Evolutionary conservation across 2,888 invertebrate genomes (phyloP), one percentile per base, ranked within the genome.

Genomic region (Drosophila siamana): DNA sequence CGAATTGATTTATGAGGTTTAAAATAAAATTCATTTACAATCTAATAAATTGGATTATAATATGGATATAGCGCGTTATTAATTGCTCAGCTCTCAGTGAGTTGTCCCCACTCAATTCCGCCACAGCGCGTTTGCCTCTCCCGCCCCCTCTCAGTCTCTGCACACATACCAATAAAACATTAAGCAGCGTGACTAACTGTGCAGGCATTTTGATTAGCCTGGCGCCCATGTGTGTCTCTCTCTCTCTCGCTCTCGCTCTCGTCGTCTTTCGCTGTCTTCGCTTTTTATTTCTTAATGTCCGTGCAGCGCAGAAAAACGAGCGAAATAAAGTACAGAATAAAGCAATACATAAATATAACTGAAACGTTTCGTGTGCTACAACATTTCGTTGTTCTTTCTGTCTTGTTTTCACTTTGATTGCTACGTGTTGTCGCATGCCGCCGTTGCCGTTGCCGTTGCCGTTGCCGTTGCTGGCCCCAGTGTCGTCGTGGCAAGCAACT

Each of bases 361-460:
- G 86, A 75, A 47, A 62, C 63, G 43, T 68, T 77, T 63, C 63
- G 73, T 77, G 63, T 73, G 74, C 66, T 36, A 70, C 71, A 63
- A 70, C 71, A 63, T 69, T 64, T 47, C 41, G 44, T 63, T 69
- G 64, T 71, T 50, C 78, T 69, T 71, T 50, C 78, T 69, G 65
- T 41, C 86, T 76, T 79, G 83, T 88, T 83, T 82, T 86, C 88
- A 69, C 83, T 77, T 83, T 88, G 83, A 83, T 83, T 88, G 83
- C 80, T 80, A 80, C 83, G 83, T 80, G 80, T 80, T 79, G 76
- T 73, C 56, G 48, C 70, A 36, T 51, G 28, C 50, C 55, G 4
- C n/a, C n/a, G n/a, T n/a, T n/a, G n/a, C n/a, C n/a, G n/a, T n/a
- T n/a, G n/a, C n/a, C n/a, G n/a, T n/a, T n/a, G n/a, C n/a, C n/a